Conservation (phyloP, 2,113 vertebrate genomes). For the Oryzias curvinotus region DNA sequence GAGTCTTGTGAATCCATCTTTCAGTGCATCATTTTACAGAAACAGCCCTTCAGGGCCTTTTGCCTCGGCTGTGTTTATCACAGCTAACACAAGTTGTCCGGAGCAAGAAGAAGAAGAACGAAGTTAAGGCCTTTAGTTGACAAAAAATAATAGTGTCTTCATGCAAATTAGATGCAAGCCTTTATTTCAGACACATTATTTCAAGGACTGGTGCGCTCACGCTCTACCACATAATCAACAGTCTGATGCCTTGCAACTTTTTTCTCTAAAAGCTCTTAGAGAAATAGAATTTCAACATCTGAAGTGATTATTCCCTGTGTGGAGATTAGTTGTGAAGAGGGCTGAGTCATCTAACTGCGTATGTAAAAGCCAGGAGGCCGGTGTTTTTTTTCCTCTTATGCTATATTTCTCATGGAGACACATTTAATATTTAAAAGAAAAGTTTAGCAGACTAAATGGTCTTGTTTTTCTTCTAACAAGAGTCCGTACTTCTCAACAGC, state of each 20-base stretch:
- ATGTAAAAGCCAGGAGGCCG: conserved; percentile 9
- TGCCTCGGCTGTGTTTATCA: conserved; percentile 26
- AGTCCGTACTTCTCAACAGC: conserved; percentile 25
- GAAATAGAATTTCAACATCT: conserved; percentile 28
- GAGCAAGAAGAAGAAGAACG: conserved; percentile 19
- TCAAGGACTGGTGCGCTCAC: conserved; percentile 23
- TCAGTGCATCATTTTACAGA: conserved; percentile 30
- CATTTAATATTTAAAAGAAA: conserved; percentile 12
- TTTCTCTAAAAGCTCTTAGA: conserved; percentile 15
- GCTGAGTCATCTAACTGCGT: conserved; percentile 41
- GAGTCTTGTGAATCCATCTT: conserved; percentile 12
- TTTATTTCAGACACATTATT: neutral
- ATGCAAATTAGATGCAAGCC: conserved; percentile 2
- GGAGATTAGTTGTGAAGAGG: conserved; percentile 40
- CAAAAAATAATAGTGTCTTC: conserved; percentile 5
- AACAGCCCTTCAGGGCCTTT: conserved; percentile 7
- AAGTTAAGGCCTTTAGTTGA: conserved; percentile 38
- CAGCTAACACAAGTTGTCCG: conserved; percentile 14
- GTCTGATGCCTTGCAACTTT: conserved; percentile 12
- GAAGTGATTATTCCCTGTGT: conserved; percentile 28
- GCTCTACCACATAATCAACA: conserved; percentile 7
- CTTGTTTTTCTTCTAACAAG: conserved; percentile 34
- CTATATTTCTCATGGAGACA: conserved; percentile 1
- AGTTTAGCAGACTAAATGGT: conserved; percentile 33
- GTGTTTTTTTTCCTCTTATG: neutral